Base-by-base conservation (phyloP, 1,140 invertebrate species). In the Eurosta solidaginis region DNA sequence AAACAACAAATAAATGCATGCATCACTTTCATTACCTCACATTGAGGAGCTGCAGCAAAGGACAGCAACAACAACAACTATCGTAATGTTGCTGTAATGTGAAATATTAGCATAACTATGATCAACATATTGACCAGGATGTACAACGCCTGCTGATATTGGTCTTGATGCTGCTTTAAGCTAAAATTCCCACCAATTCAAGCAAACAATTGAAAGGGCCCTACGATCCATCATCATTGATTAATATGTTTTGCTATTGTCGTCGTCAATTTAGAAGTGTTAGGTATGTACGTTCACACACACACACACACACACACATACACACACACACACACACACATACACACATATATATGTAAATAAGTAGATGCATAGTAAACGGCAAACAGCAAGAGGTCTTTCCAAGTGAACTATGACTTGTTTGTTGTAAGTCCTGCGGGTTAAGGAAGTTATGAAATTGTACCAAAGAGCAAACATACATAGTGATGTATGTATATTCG, bases 171-270 rank as follows among this genome's bases (percentile, higher is more conserved):
- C 22, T 52, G 49, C 33, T 25, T 68, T 29, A 29, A 6, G 7
- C 7, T 36, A 68, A 68, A 29, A 68, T 40, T 68, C 0, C 33
- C 6, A n/a, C 12, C 59, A 68, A 36, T 40, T n/a, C n/a, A n/a
- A n/a, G n/a, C 29, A 20, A 20, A n/a, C 33, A 22, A 68, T 42
- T 33, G 59, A 22, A 40, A n/a, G 49, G 59, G 2, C 59, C 20
- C 2, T 20, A n/a, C 59, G 27, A 68, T 68, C 33, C 29, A 42
- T 68, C 20, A 68, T 68, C 59, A 68, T 68, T 68, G 59, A 68
- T 68, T 68, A 68, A 68, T 68, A 42, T 22, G 59, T 42, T 68
- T 68, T 29, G 52, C 6, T 3, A 33, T 12, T 20, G 54, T n/a
- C 29, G 59, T 63, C 10, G 49, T 6, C 49, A 25, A 22, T 17